Conservation (phyloP, 1,140 invertebrate genomes). For the Phocides pigmalion region DNA sequence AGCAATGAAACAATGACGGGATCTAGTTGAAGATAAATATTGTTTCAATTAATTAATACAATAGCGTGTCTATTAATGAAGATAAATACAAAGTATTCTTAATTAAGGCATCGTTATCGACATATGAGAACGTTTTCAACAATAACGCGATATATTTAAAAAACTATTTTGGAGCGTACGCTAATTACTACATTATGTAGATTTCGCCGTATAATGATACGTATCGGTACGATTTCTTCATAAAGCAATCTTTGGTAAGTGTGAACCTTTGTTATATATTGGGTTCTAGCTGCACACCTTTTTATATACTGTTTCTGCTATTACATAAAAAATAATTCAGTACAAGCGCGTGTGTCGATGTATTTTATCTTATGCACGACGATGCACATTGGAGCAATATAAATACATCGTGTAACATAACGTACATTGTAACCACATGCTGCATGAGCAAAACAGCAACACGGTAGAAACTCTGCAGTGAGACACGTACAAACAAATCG, state of each 20-base stretch:
- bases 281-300: conserved; percentile 1
- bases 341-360: no score
- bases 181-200: conserved; percentile 23
- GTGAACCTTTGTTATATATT: not conserved
- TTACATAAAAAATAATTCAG: no score
- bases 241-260: conserved; percentile 1
- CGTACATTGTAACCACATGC: no score
- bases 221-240: conserved; percentile 18
- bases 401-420: no score
- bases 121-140: conserved; percentile 12
- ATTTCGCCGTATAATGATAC: conserved; percentile 7
- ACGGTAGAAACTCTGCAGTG: no score
- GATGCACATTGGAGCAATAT: no score
- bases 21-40: no score
- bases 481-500: no score
- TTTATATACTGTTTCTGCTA: no score
- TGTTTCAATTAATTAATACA: not conserved
- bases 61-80: not conserved
- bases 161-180: conserved; percentile 2
- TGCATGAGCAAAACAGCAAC: no score
- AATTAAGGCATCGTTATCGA: conserved; percentile 15
- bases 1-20: no score
- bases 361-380: no score
- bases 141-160: not conserved
- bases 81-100: conserved; percentile 2